Conservation (phyloP, 1,140 invertebrate species). For the Pachypeltis micranthus region DNA sequence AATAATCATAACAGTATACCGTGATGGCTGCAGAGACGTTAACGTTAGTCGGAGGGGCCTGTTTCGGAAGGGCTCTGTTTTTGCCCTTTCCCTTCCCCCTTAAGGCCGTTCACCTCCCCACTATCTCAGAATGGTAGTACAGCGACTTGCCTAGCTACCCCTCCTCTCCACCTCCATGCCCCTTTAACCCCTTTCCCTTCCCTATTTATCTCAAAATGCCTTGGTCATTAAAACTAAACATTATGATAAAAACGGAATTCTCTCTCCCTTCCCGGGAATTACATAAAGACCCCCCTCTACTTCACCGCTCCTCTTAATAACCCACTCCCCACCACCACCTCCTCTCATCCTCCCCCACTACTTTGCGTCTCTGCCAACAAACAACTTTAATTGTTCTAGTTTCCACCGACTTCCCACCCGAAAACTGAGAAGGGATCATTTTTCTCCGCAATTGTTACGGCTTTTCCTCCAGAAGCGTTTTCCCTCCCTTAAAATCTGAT, state of each 20-base stretch:
- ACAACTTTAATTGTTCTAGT: slow-evolving; percentile 19
- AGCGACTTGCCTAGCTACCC: background rate
- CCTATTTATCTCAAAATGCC: slow-evolving; percentile 18
- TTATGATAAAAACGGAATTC: slow-evolving; percentile 19
- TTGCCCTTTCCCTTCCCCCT: too few species aligned
- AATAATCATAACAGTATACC: slow-evolving; percentile 24
- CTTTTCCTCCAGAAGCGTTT: background rate
- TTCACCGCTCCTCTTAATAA: background rate
- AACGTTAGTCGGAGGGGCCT: slow-evolving; percentile 12
- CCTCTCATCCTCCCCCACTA: too few species aligned
- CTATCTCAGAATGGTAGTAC: background rate
- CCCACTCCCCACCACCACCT: background rate
- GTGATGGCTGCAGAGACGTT: background rate
- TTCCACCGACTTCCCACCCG: background rate
- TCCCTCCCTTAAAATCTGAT: background rate
- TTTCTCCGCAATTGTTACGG: background rate
- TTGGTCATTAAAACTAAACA: slow-evolving; percentile 20
- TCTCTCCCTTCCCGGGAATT: slow-evolving; percentile 9
- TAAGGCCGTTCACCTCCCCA: too few species aligned
- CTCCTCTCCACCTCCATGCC: background rate
- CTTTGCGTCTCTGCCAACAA: background rate
- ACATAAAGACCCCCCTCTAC: too few species aligned
- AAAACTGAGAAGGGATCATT: background rate
- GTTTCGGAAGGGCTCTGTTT: background rate
- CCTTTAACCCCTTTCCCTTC: background rate